phyloP scores from a whole-genome alignment of 2,113 vertebrate genomes.

The Benitochromis conjunctus region DNA sequence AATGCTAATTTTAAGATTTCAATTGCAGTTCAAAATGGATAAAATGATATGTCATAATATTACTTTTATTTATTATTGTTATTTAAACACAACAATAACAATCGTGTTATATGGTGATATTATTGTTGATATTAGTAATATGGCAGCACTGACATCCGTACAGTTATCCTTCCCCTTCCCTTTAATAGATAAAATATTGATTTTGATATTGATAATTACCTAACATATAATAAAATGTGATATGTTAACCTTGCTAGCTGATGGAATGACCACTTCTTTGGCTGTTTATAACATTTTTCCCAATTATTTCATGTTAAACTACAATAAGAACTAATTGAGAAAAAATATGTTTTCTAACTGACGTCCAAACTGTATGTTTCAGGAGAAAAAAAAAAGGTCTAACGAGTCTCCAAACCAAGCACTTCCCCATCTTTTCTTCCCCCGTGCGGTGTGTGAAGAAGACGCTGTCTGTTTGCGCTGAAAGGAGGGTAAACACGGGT shows the following conservation, averaged over 20 bases:
- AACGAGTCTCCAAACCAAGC: background rate
- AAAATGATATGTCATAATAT: background rate
- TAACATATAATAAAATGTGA: background rate
- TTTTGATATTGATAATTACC: background rate
- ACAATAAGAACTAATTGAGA: background rate
- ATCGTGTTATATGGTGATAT: background rate
- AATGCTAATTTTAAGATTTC: background rate
- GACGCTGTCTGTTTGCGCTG: conserved; percentile 13
- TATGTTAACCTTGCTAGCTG: background rate
- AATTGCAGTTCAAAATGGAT: background rate
- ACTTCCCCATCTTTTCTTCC: background rate
- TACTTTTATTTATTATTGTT: background rate
- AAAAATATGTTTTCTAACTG: background rate
- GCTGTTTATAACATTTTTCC: background rate
- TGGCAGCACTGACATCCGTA: background rate
- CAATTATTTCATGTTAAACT: background rate
- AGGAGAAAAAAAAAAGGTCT: background rate
- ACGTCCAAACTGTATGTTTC: background rate
- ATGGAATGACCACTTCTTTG: background rate
- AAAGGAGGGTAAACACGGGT: conserved; percentile 37
- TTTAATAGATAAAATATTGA: background rate
- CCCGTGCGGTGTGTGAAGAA: background rate
- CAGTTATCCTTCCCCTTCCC: background rate
- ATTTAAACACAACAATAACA: background rate
- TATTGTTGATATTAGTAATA: background rate